Base-by-base conservation (phyloP, 2,888 invertebrate genomes). In the Slavum lentiscoides region DNA sequence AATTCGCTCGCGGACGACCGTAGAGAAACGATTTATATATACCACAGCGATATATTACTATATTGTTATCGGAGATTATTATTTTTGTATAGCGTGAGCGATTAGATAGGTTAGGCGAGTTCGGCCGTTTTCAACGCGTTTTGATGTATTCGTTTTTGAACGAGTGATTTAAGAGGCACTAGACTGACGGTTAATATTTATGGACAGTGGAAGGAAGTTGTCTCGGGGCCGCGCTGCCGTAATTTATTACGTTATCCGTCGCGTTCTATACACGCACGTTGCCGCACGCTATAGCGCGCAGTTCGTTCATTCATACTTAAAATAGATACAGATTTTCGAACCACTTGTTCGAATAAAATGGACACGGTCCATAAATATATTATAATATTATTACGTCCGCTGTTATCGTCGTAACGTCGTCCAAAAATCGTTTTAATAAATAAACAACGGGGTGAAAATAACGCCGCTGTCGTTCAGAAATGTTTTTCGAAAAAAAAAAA, bases 291-390 rank as follows among this genome's bases (percentile, higher is more conserved):
- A 58, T 11, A 13, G 13, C 23, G 58, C 64, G 19, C 19, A 8
- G 43, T 58, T 39, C 64, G 74, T 8, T 30, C 37, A 13, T 55
- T 39, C 64, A 21, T 66, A 19, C 37, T 39, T 55, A 64, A 66
- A 43, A 43, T n/a, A 30, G 2, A 1, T 30, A 30, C 4, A 30
- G 30, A 30, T 30, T 30, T 30, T 4, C 30, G 30, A 30, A 4
- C 53, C 74, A 75, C 66, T 75, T 67, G 75, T 75, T 75, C 23
- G 23, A 19, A n/a, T n/a, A 67, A 67, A 58, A 13, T 59, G 39
- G 53, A 66, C 37, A 37, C 23, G 39, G n/a, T 49, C 30, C 30
- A 30, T 30, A 2, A 43, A 3, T 11, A 13, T 3, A 49, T 13
- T 3, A 3, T 49, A 49, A 49, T 13, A 11, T 11, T 49, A 3